Base-by-base conservation (phyloP, 2,888 invertebrate species). In the Sphaerophoria taeniata region DNA sequence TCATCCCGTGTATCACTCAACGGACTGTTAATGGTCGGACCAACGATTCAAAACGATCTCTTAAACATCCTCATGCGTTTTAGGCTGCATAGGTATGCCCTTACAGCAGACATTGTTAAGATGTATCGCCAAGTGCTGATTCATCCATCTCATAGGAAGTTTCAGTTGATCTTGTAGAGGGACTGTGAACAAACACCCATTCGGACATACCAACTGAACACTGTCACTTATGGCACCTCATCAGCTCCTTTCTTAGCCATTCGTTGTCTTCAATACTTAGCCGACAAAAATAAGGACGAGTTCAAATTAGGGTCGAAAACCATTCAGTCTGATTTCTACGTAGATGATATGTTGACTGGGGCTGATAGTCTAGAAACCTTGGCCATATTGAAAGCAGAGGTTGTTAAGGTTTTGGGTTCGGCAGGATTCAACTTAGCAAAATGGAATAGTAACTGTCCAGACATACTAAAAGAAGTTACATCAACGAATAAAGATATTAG, bases 371-470 rank as follows among this genome's bases (percentile, higher is more conserved):
- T 82, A 0, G 56, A 82, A 12, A 12, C 39, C 0, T 33, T 77
- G 11, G 12, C 31, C 1, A 16, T n/a, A 16, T 65, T 16, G 9
- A 47, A 56, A 12, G 43, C 4, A 9, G 63, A 84, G 47, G 47
- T 67, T 3, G 24, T 14, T 2, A 33, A 16, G 0, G 16, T 78
- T 0, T 43, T 78, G 16, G 4, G 12, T 7, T 65, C 58, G 16
- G 74, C 60, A 49, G 74, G 78, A 16, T 39, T 73, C 14, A 73
- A 73, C 39, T 43, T 82, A 56, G 31, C 69, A 1, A 77, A 53
- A 53, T 53, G 60, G 77, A 83, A 16, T 89, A 81, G 67, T 87
- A 83, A 31, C 82, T 43, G 69, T 87, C 81, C 74, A 86, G 56
- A 87, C 76, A 74, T 76, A 24, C 81, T 88, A 77, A 4, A 31